Evolutionary conservation across 92 coral and sea anemone genomes (phyloP).

Genomic region (Metridium senile): DNA sequence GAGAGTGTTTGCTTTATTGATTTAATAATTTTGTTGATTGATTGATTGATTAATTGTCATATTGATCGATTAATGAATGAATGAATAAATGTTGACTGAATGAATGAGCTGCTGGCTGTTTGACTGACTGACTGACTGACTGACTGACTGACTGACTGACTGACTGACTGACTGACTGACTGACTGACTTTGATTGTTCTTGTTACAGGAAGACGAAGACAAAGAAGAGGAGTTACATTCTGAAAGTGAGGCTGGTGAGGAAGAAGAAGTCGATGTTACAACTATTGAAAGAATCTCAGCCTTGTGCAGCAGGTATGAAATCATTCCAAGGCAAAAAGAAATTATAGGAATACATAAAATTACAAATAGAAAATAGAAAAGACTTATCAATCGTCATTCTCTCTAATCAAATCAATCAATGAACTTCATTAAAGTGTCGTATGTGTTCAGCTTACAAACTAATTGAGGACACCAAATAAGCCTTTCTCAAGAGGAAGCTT

Average conservation of each 20-base stretch:
- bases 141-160: not conserved
- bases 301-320: constrained; percentile 92
- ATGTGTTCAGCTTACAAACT: too few relatives aligned
- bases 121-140: not conserved
- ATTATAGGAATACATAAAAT: not conserved
- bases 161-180: not conserved
- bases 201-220: constrained; percentile 92
- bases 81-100: not conserved
- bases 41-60: too few relatives aligned
- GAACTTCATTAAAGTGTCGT: too few relatives aligned
- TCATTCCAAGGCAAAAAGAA: not conserved
- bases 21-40: too few relatives aligned
- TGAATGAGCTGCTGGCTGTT: not conserved
- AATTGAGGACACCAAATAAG: too few relatives aligned
- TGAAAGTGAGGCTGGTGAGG: constrained; percentile 97
- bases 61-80: too few relatives aligned
- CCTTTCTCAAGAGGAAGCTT: too few relatives aligned
- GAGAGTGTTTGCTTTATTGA: too few relatives aligned
- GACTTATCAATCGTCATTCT: too few relatives aligned
- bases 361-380: too few relatives aligned
- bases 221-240: constrained; percentile 95
- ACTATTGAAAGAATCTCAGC: constrained; percentile 95
- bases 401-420: too few relatives aligned
- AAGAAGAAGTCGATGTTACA: constrained; percentile 97
- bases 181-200: not conserved